Evolutionary conservation across 2,797 vertebrate genomes (phyloP), one percentile per base, ranked within the genome.

Genomic region (Poecilia wingei): DNA sequence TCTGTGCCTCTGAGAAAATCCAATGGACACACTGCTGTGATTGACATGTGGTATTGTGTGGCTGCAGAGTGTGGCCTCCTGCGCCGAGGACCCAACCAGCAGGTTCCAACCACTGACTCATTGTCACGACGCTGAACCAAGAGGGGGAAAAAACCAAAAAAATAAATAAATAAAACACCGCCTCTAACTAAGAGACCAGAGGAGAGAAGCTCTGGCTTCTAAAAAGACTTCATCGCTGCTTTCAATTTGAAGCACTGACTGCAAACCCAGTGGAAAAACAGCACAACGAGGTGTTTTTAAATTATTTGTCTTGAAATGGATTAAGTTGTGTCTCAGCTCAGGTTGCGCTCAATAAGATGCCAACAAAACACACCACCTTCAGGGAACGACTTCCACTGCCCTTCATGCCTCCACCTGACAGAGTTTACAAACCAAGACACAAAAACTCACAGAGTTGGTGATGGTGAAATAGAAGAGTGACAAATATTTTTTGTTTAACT

Each of bases 1-100:
- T 73, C 73, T 36, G 78, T 68, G 87, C 90, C 82, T 90, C 89
- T 86, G 78, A 87, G 90, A 88, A 83, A 88, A 91, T 79, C 72
- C 0, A 6, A 51, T 28, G 59, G 82, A 70, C 2, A 61, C 20
- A 2, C 73, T 46, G 87, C 66, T 80, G 64, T 86, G 90, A 89
- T 28, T 91, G 87, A 84, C 88, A 88, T n/a, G 82, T 13, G 1
- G 77, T 3, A 80, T 87, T 90, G 87, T 91, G 73, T 25, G 36
- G 31, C 85, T 70, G 66, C 80, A 20, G 66, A 89, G 76, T 14
- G 59, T 16, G 33, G 77, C 77, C 76, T 74, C 84, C 82, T 66
- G 74, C 53, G 68, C 71, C 13, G 39, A 83, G 80, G 79, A 87
- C 74, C 76, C 72, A 9, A 68, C 68, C 84, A 81, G 80, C 86